Evolutionary conservation across 2,797 vertebrate species (phyloP).

Genomic region (Xenopus petersii): DNA sequence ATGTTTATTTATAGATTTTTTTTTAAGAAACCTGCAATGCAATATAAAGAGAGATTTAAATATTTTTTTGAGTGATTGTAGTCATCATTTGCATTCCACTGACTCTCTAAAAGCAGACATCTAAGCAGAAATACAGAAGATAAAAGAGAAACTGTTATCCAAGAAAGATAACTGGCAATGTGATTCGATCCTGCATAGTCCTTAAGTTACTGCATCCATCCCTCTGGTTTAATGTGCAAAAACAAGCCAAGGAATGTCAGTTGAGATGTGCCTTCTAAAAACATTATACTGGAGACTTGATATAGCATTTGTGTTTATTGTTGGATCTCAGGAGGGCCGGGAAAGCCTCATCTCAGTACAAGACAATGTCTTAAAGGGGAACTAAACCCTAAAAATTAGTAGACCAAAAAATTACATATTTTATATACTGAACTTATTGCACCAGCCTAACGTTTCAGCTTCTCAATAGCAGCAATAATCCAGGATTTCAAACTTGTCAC

Average conservation of each 20-base stretch:
- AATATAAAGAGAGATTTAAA: constrained; percentile 75
- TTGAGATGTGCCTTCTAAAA: constrained; percentile 67
- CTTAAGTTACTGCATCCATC: constrained; percentile 74
- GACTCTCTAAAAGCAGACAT: constrained; percentile 91
- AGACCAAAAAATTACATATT: too few relatives aligned
- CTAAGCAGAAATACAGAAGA: constrained; percentile 94
- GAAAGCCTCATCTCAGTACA: too few relatives aligned
- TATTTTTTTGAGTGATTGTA: constrained; percentile 71
- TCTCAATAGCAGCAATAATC: too few relatives aligned
- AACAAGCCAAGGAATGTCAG: constrained; percentile 66
- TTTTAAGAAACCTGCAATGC: constrained; percentile 67
- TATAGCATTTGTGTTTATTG: background rate
- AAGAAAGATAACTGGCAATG: constrained; percentile 95
- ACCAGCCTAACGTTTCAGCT: too few relatives aligned
- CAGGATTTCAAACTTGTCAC: too few relatives aligned
- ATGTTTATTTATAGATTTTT: constrained; percentile 52
- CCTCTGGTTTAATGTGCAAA: constrained; percentile 64
- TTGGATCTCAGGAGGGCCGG: too few relatives aligned
- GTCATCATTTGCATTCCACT: constrained; percentile 95
- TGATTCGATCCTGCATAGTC: constrained; percentile 92
- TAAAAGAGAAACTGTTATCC: constrained; percentile 99
- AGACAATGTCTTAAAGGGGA: too few relatives aligned
- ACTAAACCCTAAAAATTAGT: too few relatives aligned
- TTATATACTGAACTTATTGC: too few relatives aligned
- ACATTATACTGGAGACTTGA: constrained; percentile 55